Percentiles rank a stretch among this genome's conserved stretches.
phyloP scores from a whole-genome alignment of 2,113 vertebrate species.

The Cyanoramphus novaezelandiae region DNA sequence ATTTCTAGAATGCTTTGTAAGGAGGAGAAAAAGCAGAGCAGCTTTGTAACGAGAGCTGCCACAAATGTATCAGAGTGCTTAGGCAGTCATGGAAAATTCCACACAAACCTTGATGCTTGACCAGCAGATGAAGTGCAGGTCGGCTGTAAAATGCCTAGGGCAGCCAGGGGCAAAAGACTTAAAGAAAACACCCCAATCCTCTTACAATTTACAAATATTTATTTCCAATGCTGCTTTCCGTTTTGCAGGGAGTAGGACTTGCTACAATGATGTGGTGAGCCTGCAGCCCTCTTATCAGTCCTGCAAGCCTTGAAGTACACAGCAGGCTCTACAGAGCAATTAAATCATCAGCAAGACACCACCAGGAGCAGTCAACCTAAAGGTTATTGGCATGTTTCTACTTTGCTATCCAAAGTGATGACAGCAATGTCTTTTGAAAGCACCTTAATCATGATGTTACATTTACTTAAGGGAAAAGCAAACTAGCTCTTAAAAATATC shows the following conservation, averaged over 20 bases:
- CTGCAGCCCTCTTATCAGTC: neutral
- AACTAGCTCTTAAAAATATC: neutral
- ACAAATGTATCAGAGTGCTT: conserved; percentile 59
- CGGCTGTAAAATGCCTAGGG: neutral
- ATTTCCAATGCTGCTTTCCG: neutral
- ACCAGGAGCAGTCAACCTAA: neutral
- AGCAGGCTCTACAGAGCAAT: neutral
- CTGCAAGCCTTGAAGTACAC: neutral
- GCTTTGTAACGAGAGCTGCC: conserved; percentile 64
- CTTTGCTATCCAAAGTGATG: neutral
- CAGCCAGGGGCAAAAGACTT: neutral
- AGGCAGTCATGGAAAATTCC: conserved; percentile 81
- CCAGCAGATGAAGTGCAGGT: conserved; percentile 45
- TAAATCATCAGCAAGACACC: neutral
- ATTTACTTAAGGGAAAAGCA: neutral
- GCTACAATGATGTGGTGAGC: neutral
- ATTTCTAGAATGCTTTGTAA: conserved; percentile 74
- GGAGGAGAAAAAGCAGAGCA: conserved; percentile 59
- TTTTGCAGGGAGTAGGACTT: neutral
- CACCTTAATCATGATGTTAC: neutral
- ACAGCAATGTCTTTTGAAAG: neutral
- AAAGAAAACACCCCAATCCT: conserved; percentile 1
- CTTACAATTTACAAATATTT: neutral
- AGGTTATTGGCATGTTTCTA: neutral
- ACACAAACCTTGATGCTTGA: conserved; percentile 68